Evolutionary conservation across 2,113 vertebrate species (phyloP).

Genomic region (Centropristis striata): DNA sequence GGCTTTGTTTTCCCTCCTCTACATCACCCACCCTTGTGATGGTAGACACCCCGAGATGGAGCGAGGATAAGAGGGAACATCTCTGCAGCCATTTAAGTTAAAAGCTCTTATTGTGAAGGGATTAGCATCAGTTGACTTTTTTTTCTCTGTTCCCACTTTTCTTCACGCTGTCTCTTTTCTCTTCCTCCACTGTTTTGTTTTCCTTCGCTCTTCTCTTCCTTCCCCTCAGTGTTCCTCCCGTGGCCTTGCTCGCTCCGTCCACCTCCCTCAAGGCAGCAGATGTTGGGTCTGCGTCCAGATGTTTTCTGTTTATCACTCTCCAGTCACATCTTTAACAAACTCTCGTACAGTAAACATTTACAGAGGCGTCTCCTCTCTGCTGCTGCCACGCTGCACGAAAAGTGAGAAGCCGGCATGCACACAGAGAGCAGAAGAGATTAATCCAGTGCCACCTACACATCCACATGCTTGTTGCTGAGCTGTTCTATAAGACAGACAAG

Average conservation of each 20-base stretch:
- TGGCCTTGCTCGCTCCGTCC: constrained; percentile 27
- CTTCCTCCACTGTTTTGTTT: constrained; percentile 16
- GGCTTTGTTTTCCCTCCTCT: constrained; percentile 76
- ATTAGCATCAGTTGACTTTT: constrained; percentile 13
- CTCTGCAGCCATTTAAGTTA: constrained; percentile 8
- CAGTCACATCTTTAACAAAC: constrained; percentile 50
- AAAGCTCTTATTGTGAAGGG: constrained; percentile 5
- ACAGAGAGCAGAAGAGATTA: neutral
- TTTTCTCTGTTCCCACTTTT: neutral
- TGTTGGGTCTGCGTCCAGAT: constrained; percentile 64
- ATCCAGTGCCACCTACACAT: constrained; percentile 30
- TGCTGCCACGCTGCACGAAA: constrained; percentile 12
- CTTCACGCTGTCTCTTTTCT: neutral
- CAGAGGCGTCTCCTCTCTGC: constrained; percentile 51
- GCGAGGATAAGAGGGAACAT: neutral
- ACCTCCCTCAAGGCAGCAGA: constrained; percentile 61
- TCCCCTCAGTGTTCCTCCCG: constrained; percentile 4
- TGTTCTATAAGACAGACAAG: constrained; percentile 2
- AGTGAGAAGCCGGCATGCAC: neutral
- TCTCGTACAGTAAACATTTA: constrained; percentile 73
- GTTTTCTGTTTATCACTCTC: constrained; percentile 60
- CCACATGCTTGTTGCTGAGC: constrained; percentile 28
- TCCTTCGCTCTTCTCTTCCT: constrained; percentile 7
- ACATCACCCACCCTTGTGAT: constrained; percentile 64
- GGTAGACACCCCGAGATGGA: constrained; percentile 38